These are phyloP conservation scores for Napeogenes sylphis DNA, from an alignment of 2,888 invertebrate genomes.

Conservation along the genomic window DNA sequence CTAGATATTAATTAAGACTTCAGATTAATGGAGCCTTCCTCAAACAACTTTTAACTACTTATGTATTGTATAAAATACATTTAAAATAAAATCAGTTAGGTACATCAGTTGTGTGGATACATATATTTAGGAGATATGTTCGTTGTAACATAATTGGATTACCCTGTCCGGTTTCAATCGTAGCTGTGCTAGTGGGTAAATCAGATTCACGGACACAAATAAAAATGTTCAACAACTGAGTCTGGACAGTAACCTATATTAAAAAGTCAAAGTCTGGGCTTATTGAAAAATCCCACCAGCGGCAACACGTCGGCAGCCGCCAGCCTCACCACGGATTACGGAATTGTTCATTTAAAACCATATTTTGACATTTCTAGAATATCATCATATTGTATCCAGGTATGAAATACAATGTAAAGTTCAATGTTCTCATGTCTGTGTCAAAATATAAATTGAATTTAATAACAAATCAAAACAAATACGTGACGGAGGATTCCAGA, in stretches of 20 bases:
- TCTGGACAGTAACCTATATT: constrained; percentile 4
- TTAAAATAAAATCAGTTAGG: too few species aligned
- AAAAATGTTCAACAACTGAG: constrained; percentile 4
- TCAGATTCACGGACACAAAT: constrained; percentile 6
- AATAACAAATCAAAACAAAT: too few species aligned
- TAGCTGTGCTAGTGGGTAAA: neutral
- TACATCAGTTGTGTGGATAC: too few species aligned
- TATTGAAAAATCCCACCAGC: constrained; percentile 12
- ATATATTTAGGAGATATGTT: too few species aligned
- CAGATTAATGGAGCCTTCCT: neutral
- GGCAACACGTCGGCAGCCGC: constrained; percentile 11
- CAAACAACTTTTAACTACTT: too few species aligned
- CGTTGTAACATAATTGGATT: neutral
- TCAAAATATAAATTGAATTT: too few species aligned
- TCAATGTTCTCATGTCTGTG: neutral
- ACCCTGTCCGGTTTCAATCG: neutral
- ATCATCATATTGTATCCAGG: neutral
- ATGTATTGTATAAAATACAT: too few species aligned
- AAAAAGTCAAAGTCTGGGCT: constrained; percentile 6
- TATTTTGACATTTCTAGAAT: neutral
- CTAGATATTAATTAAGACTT: too few species aligned
- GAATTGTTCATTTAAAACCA: constrained; percentile 11
- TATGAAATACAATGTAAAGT: neutral
- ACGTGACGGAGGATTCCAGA: too few species aligned
- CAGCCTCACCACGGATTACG: constrained; percentile 14